phyloP scores from a whole-genome alignment of 2,113 vertebrate species.

The Sinocyclocheilus anophthalmus region DNA sequence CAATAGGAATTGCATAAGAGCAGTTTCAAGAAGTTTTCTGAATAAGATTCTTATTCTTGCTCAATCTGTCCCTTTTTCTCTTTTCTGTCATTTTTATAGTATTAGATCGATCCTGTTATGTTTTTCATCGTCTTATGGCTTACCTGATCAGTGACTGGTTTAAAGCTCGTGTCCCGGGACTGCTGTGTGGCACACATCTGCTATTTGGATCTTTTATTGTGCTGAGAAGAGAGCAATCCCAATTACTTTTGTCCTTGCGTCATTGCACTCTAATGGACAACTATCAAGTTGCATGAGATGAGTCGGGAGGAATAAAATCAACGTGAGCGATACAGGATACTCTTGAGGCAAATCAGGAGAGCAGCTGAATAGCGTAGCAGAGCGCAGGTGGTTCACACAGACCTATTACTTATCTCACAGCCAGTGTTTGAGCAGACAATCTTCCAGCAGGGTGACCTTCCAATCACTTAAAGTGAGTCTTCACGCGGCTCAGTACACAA shows the following conservation, averaged over 20 bases:
- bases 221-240: too few relatives aligned
- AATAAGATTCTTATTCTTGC: not conserved
- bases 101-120: slow-evolving; percentile 1
- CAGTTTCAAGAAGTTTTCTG: not conserved
- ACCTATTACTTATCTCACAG: slow-evolving; percentile 61
- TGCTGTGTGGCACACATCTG: slow-evolving; percentile 32
- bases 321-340: too few relatives aligned
- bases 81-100: slow-evolving; percentile 13
- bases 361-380: too few relatives aligned
- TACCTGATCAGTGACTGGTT: too few relatives aligned
- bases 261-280: too few relatives aligned
- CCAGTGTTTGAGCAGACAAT: slow-evolving; percentile 40
- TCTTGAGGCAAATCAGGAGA: too few relatives aligned
- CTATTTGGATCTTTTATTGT: slow-evolving; percentile 43
- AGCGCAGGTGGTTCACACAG: slow-evolving; percentile 32
- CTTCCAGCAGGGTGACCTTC: not conserved
- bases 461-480: slow-evolving; percentile 16
- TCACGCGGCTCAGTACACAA: not conserved
- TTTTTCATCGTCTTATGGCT: not conserved
- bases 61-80: not conserved
- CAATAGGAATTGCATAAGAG: slow-evolving; percentile 8
- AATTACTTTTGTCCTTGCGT: too few relatives aligned
- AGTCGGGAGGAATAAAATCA: too few relatives aligned
- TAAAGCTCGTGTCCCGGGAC: slow-evolving; percentile 15
- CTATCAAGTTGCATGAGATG: too few relatives aligned